Evolutionary conservation across 2,797 vertebrate species (phyloP), one percentile per base, ranked within the genome.

Genomic region (Lacerta agilis): DNA sequence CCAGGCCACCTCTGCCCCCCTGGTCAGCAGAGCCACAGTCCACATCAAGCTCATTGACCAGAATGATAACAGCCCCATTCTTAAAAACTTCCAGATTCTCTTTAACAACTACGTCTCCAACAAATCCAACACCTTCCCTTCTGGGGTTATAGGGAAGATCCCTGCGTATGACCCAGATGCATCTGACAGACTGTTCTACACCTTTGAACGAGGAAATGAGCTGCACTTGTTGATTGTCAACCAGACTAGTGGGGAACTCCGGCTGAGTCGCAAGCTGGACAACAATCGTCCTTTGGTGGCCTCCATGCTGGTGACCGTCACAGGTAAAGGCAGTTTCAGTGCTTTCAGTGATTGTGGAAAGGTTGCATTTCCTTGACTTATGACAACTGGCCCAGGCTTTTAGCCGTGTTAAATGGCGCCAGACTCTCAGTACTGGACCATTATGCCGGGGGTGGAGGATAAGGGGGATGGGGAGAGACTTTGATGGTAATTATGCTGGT

Each of bases 51-150:
- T 99, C 61, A 96, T 99, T 88, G 99, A 99, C 96, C 98, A 99
- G 97, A 99, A 99, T 0, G 99, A 99, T 97, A 99, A 99, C 92
- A 97, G 97, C 66, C 99, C 99, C 3, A 95, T 98, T 87, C 96
- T 99, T 88, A 98, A 98, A 94, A 98, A 99, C 95, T 99, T 99
- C 94, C 98, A 99, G 97, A 99, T 99, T 71, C 98, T 99, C 85
- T 99, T 99, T 96, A 99, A 99, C 96, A 99, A 99, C 96, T 99
- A 99, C 0, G 98, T 99, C 33, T 99, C 99, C 61, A 99, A 99
- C 93, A 98, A 97, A 20, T 99, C 99, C 75, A 99, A 99, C 92
- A 99, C 98, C 87, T 99, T 99, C 89, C 99, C 99, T 87, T 98
- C 97, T 0, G 98, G 99, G 8, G 97, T 99, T 72, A 99, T 99